Evolutionary conservation across 2,888 invertebrate genomes (phyloP).

Genomic region (Liposcelis brunnea): DNA sequence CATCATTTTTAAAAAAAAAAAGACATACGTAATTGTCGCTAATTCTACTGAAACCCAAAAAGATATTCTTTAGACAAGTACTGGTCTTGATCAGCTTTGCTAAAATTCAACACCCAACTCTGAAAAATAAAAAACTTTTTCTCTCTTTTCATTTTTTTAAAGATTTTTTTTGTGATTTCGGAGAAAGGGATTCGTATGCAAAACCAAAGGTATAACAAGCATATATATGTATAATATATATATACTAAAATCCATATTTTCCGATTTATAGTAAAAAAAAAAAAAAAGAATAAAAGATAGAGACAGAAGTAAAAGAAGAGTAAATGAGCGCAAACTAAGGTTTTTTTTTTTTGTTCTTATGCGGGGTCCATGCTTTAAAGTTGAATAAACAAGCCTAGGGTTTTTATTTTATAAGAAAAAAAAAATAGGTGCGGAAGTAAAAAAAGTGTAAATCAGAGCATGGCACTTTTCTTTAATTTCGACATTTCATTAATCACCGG

Average conservation of each 20-base stretch:
- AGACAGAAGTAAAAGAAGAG: too few relatives aligned
- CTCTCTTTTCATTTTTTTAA: neutral
- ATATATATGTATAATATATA: neutral
- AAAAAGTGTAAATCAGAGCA: neutral
- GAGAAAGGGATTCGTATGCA: too few relatives aligned
- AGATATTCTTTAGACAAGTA: slow-evolving; percentile 9
- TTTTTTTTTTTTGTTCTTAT: too few relatives aligned
- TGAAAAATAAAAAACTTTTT: neutral
- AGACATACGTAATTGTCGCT: too few relatives aligned
- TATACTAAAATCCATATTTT: slow-evolving; percentile 9
- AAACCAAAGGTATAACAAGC: too few relatives aligned
- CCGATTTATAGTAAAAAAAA: neutral
- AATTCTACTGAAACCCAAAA: too few relatives aligned
- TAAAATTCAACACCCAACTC: slow-evolving; percentile 7
- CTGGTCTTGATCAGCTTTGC: slow-evolving; percentile 8
- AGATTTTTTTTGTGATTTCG: too few relatives aligned
- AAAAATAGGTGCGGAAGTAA: too few relatives aligned
- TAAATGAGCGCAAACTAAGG: too few relatives aligned
- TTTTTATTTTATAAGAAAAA: too few relatives aligned
- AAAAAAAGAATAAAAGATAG: too few relatives aligned
- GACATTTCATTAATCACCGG: neutral
- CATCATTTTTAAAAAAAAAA: too few relatives aligned
- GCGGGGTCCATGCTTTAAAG: slow-evolving; percentile 1
- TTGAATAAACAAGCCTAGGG: neutral
- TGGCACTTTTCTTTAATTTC: slow-evolving; percentile 6